phyloP scores from a whole-genome alignment of 2,797 vertebrate genomes.

The Chaunax sp. region DNA sequence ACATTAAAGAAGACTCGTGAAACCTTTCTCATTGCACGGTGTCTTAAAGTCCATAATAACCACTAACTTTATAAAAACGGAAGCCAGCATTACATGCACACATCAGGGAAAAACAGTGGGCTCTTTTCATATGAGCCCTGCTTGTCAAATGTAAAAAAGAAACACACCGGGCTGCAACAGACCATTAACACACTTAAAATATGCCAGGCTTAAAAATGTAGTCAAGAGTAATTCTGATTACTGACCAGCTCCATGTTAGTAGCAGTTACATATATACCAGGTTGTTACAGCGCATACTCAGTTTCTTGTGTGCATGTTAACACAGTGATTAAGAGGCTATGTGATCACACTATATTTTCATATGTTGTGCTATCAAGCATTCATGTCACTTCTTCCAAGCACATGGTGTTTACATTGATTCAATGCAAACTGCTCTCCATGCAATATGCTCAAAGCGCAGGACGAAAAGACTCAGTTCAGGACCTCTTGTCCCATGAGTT shows the following conservation, averaged over 20 bases:
- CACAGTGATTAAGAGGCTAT: slow-evolving; percentile 11
- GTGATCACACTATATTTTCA: background rate
- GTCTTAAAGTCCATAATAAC: slow-evolving; percentile 4
- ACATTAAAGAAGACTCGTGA: background rate
- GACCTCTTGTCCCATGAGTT: slow-evolving; percentile 3
- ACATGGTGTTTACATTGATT: slow-evolving; percentile 1
- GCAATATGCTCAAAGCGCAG: background rate
- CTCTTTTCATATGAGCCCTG: background rate
- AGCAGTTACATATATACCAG: background rate
- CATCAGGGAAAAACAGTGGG: background rate
- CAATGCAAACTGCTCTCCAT: background rate
- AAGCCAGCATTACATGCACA: background rate
- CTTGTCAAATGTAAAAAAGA: background rate
- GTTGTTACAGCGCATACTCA: slow-evolving; percentile 8
- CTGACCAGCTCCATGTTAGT: background rate
- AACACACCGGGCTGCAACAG: background rate
- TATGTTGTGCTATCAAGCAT: slow-evolving; percentile 11
- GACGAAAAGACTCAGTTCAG: background rate
- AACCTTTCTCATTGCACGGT: background rate
- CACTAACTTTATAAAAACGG: too few relatives aligned
- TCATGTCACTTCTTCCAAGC: background rate
- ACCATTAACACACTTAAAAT: background rate
- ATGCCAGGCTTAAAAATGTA: background rate
- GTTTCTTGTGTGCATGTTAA: slow-evolving; percentile 19
- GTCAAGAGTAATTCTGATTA: background rate